Base-by-base conservation (phyloP, 2,888 invertebrate species). In the Drosophila ochracea region DNA sequence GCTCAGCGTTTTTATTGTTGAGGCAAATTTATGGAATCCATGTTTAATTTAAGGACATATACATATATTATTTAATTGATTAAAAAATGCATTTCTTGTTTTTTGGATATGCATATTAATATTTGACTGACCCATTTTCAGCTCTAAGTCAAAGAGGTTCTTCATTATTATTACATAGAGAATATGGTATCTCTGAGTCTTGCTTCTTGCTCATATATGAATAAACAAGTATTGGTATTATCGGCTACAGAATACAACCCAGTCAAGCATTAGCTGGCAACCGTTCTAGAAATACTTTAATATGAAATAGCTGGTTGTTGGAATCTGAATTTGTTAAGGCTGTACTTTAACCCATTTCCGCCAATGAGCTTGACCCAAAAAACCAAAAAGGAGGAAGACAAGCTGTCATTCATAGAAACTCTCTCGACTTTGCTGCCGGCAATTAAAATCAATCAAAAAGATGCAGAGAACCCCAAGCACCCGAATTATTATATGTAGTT, bases 371-470 rank as follows among this genome's bases (percentile, higher is more conserved):
- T 88, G 85, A 88, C 85, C 84, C 83, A 88, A 84, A 84, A 83
- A 83, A 79, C 16, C 37, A 58, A 39, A n/a, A 11, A 47, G 11
- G 10, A 50, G 49, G 47, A 43, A 31, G 43, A 41, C 47, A 37
- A 49, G 67, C 35, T 50, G 65, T 68, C 78, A 72, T 68, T 78
- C 75, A 80, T 70, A 70, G 81, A 72, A 65, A 67, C 62, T 58
- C 64, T 58, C 21, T 19, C 30, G 41, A 41, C 35, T 59, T 37
- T 30, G 62, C 41, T 63, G 30, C 64, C 43, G 68, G 83, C 82
- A 89, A 89, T 89, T 89, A 83, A 87, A 89, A 89, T 87, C 85
- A 87, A 87, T 87, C 88, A 84, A 77, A 86, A 70, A 57, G 69
- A 68, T 66, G 63, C 21, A 67, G 57, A 41, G 41, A 31, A 52